Evolutionary conservation across 2,797 vertebrate genomes (phyloP), one percentile per base, ranked within the genome.

Genomic region (Hydrophis major): DNA sequence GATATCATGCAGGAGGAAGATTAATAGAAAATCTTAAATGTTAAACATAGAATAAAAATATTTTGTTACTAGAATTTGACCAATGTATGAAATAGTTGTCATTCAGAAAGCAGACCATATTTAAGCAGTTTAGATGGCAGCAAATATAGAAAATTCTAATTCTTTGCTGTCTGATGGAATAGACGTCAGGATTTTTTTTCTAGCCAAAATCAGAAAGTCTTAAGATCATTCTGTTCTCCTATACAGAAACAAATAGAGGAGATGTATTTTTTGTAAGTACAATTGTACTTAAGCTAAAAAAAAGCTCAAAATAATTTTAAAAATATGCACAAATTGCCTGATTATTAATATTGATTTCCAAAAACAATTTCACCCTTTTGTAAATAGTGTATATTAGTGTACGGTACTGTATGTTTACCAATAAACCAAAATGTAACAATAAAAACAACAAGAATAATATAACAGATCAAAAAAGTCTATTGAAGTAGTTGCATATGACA

Each of bases 11-110:
- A 93, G 53, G 18, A 92, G 86, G 13, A 60, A 83, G 59, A n/a
- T 47, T 25, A 83, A 83, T 83, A 22, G 74, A 83, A 47, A 83
- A 83, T 83, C 37, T 83, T 47, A 47, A 92, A 74, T 94, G 18
- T 22, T 59, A 94, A 53, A 60, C 83, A n/a, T 3, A 1, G 91
- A 50, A 83, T 50, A 88, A 74, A 56, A 69, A 57, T 27, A 53
- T 88, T 50, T n/a, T 53, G 20, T 10, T 90, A 6, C 37, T 59
- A 42, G 61, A 93, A 88, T 53, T 20, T 69, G 90, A 14, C 50
- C 59, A 42, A 32, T 96, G 37, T 93, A 53, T 55, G 16, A 93
- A 93, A 63, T 92, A 47, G 88, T 22, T 6, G 1, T 27, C 74
- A 93, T 91, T 88, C 22, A 28, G 25, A 42, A 86, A 50, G 1